Base-by-base conservation (phyloP, 1,140 invertebrate species). In the Wiebesia pumilae region DNA sequence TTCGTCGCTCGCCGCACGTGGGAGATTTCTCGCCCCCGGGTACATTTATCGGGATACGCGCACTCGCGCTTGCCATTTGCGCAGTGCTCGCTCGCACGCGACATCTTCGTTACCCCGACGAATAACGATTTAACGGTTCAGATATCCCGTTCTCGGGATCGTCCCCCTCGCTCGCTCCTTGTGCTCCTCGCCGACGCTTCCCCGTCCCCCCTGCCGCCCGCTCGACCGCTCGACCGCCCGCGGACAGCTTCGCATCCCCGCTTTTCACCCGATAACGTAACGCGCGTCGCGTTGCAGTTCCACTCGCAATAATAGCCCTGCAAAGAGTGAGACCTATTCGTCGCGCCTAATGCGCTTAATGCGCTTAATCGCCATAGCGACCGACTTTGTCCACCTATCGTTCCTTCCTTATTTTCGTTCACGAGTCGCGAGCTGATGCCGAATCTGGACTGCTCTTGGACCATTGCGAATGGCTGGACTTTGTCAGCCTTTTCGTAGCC, bases 121-220 rank as follows among this genome's bases (percentile, higher is more conserved):
- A 81, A 82, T 82, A 86, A 82, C 79, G 71, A 86, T 86, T 86
- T 86, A 86, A 81, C 85, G 84, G 84, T 86, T 86, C 84, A 65
- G 80, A 86, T 86, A 82, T 86, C 79, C 85, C 85, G 85, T 86
- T 86, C 80, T 51, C 38, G 54, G 51, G 14, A 19, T 54, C 51
- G 51, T 54, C 30, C 14, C 40, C 51, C 65, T 24, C 6, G 38
- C 35, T 47, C 14, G 7, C 67, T 62, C 40, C 24, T 38, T 4
- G 27, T 14, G 33, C 24, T 30, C n/a, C 38, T 27, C 84, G 24
- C 30, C 81, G 33, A 12, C 35, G 65, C 38, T 40, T 40, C 35
- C 12, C 43, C 7, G n/a, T 21, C 38, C 30, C 62, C 14, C 24
- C 9, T 21, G 38, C 38, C 14, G 14, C 24, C 21, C n/a, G n/a